Evolutionary conservation across 2,888 invertebrate genomes (phyloP), one percentile per base, ranked within the genome.

Genomic region (Pardosa pseudoannulata): DNA sequence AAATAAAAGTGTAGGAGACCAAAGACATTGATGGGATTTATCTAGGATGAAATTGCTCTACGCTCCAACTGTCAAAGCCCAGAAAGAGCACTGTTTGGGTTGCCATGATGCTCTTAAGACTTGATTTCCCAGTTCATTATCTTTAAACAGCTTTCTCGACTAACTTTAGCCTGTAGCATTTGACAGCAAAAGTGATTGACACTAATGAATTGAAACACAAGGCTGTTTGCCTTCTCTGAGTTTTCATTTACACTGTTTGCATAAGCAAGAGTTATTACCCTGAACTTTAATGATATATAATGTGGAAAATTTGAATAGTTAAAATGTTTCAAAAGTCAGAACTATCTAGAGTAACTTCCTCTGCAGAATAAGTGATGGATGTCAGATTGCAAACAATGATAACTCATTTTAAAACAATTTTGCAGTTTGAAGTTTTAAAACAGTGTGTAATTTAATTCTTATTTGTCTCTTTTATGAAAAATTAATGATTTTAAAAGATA

Each of bases 61-160:
- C 27, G 73, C 67, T 36, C 32, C 73, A 73, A 16, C 13, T 50
- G 67, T 80, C 80, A 50, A 72, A 79, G 31, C 16, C 23, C 46
- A 71, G 64, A 31, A 64, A 28, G 39, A 41, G 19, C 72, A 46
- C n/a, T 23, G 16, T 65, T 72, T 62, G 72, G 72, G 46, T 41
- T 72, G 79, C 29, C 56, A 19, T 11, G 50, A 67, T 68, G 76
- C 68, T 64, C 39, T 79, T 72, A 65, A 72, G 72, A 70, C 50
- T 79, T 70, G 56, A 79, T 27, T 71, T 64, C 36, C 19, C 19
- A 46, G 71, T 67, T 80, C 73, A 80, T 80, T 80, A 80, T 65
- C 79, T 70, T 70, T 79, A 79, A 79, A 79, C 50, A 70, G 32
- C 46, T 56, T 56, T 79, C 70, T 79, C 79, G 70, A 29, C 79